Evolutionary conservation across 2,113 vertebrate genomes (phyloP), one percentile per base, ranked within the genome.

Genomic region (Dicerorhinus sumatrensis): DNA sequence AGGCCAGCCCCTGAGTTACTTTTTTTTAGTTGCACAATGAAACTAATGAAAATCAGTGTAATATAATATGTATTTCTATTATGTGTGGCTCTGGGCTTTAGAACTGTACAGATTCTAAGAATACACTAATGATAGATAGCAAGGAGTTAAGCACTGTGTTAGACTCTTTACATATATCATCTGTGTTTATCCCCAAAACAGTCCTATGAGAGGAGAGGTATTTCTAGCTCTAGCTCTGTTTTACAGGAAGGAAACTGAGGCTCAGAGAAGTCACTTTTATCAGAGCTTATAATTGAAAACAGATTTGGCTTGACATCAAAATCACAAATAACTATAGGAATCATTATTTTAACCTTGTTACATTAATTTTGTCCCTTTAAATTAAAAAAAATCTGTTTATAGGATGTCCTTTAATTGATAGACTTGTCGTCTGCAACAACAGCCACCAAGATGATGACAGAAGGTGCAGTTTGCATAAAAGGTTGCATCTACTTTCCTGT

Each of bases 401-500:
- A 86, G 46, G 12, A 51, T 77, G 51, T 80, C 54, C 73, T 92
- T 73, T 90, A 81, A 84, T 33, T 83, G 96, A 73, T 27, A 79
- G 13, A 79, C 69, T 69, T 62, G 33, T 92, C 86, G 23, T 16
- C 56, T 79, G 20, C 91, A 93, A 80, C 18, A 84, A 69, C 56
- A 83, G 31, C 80, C n/a, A 86, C 72, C 76, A 73, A 33, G 63
- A 80, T 63, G 36, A 97, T 81, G 46, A 81, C 79, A 93, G 72
- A 94, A 97, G 63, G 46, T 84, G 13, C 70, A 83, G 54, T 87
- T 96, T 94, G 73, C 58, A 80, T 83, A 60, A 75, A 94, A 96
- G 97, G 96, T 96, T 97, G 87, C 97, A 98, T 98, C 97, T 91
- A 88, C 91, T 98, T 98, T 97, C 92, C 98, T 87, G 88, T 98